phyloP scores from a whole-genome alignment of 2,113 vertebrate species.

The Zootoca vivipara region DNA sequence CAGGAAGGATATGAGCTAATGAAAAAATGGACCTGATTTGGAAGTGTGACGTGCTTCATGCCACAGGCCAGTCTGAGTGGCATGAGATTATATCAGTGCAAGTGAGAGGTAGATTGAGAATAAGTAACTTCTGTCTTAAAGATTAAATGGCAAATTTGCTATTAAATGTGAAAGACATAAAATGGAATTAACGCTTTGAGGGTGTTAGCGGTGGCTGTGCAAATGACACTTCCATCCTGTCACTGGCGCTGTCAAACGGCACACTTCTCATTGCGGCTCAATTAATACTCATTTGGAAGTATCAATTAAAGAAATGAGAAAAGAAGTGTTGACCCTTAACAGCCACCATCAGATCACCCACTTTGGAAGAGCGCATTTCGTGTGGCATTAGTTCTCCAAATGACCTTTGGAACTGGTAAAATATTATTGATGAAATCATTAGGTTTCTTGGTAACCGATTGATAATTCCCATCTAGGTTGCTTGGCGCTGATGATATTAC shows the following conservation, averaged over 20 bases:
- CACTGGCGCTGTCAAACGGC: slow-evolving; percentile 58
- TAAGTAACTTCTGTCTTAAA: slow-evolving; percentile 80
- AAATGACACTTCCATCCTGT: slow-evolving; percentile 54
- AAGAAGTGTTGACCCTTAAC: slow-evolving; percentile 57
- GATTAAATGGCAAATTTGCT: slow-evolving; percentile 77
- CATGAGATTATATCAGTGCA: slow-evolving; percentile 66
- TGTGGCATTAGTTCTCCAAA: slow-evolving; percentile 56
- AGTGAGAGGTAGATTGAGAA: slow-evolving; percentile 75
- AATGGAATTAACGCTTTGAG: slow-evolving; percentile 73
- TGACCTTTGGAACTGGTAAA: slow-evolving; percentile 68
- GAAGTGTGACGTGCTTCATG: slow-evolving; percentile 81
- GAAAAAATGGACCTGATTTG: slow-evolving; percentile 90
- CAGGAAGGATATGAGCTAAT: slow-evolving; percentile 87
- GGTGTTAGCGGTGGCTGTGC: slow-evolving; percentile 57
- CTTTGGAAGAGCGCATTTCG: slow-evolving; percentile 38
- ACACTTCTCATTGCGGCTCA: slow-evolving; percentile 58
- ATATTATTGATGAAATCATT: slow-evolving; percentile 65
- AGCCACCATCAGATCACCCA: slow-evolving; percentile 47
- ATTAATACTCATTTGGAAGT: slow-evolving; percentile 60
- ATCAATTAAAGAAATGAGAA: slow-evolving; percentile 60
- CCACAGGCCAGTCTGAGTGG: slow-evolving; percentile 73
- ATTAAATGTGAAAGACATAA: slow-evolving; percentile 79
- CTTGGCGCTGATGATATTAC: slow-evolving; percentile 67
- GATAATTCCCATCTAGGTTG: slow-evolving; percentile 64
- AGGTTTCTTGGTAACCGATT: slow-evolving; percentile 62